These are phyloP conservation scores for Drosophila lini DNA, from an alignment of 1,140 invertebrate genomes.

Conservation along the genomic window DNA sequence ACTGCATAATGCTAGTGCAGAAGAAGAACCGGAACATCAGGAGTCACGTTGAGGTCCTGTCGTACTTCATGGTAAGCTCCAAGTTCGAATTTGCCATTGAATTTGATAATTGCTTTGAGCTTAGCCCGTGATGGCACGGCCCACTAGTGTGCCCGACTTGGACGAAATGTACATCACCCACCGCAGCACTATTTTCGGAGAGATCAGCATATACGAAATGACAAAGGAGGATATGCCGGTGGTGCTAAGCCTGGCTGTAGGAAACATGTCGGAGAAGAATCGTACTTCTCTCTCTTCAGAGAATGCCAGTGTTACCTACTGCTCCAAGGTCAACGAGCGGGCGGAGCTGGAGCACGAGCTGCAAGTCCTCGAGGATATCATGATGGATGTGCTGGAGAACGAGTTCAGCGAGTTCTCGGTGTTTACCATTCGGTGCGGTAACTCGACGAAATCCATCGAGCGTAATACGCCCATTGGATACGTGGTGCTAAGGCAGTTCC, in stretches of 20 bases:
- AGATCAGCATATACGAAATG: constrained; percentile 57
- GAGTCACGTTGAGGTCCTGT: constrained; percentile 43
- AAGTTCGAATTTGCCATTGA: neutral
- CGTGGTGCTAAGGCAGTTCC: constrained; percentile 56
- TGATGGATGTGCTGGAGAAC: constrained; percentile 60
- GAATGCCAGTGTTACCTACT: constrained; percentile 25
- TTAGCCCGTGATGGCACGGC: constrained; percentile 52
- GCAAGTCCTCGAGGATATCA: constrained; percentile 29
- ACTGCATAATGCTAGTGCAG: constrained; percentile 59
- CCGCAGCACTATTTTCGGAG: constrained; percentile 64
- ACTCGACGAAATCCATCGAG: constrained; percentile 43
- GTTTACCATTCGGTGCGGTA: constrained; percentile 72
- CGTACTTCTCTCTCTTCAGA: rapidly evolving
- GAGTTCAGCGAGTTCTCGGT: constrained; percentile 50
- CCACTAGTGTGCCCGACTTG: constrained; percentile 18
- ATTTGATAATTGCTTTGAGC: neutral
- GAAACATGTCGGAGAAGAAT: rapidly evolving
- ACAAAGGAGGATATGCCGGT: constrained; percentile 17
- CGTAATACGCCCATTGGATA: constrained; percentile 66
- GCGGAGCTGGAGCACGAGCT: constrained; percentile 36
- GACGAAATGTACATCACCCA: constrained; percentile 60
- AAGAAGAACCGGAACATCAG: neutral
- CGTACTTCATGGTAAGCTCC: constrained; percentile 63
- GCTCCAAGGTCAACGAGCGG: constrained; percentile 33
- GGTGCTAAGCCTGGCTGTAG: constrained; percentile 8